Conservation (phyloP, 23 tunicate genomes). For the Halocynthia roretzi region DNA sequence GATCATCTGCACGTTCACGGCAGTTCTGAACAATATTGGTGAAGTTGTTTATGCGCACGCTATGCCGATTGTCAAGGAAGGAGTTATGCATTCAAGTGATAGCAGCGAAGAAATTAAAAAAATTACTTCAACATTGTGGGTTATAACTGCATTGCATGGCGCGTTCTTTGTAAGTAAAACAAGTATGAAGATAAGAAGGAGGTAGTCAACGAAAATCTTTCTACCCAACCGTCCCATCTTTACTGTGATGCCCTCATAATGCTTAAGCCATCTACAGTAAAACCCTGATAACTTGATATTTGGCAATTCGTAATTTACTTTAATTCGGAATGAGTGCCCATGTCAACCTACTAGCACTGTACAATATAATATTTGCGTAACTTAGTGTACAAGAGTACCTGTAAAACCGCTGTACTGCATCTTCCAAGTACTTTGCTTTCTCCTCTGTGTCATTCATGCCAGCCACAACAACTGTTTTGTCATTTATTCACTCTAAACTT, state of each 20-base stretch:
- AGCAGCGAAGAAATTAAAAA: constrained; percentile 10
- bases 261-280: too few species aligned
- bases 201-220: too few species aligned
- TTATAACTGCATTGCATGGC: constrained; percentile 50
- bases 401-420: not conserved
- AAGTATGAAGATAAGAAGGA: too few species aligned
- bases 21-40: constrained; percentile 50
- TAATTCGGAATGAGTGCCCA: too few species aligned
- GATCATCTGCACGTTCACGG: constrained; percentile 33
- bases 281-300: too few species aligned
- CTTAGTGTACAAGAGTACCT: too few species aligned
- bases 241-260: too few species aligned
- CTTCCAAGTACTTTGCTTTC: not conserved
- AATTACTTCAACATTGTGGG: constrained; percentile 42
- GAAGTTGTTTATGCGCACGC: constrained; percentile 64
- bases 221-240: too few species aligned
- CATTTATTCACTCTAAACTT: not conserved
- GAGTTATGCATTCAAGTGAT: constrained; percentile 7
- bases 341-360: too few species aligned
- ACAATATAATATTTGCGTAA: too few species aligned
- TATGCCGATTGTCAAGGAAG: constrained; percentile 26
- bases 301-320: too few species aligned
- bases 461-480: not conserved
- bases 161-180: constrained; percentile 57
- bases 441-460: not conserved